Conservation (phyloP, 2,797 vertebrate genomes). For the Poeciliopsis turneri region DNA sequence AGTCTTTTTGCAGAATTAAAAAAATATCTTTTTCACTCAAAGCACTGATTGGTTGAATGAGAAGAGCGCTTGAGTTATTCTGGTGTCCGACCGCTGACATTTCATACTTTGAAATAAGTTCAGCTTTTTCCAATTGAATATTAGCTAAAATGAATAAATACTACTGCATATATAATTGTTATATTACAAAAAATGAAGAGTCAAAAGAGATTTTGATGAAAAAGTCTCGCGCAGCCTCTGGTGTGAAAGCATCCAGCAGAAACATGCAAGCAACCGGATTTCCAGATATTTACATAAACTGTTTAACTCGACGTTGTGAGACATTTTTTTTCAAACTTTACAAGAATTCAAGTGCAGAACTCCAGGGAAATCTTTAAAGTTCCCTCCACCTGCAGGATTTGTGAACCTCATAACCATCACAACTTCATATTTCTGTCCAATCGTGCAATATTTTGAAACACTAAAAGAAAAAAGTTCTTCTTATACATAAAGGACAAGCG, state of each 20-base stretch:
- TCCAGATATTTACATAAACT: not conserved
- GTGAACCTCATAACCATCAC: not conserved
- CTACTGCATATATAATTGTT: too few relatives aligned
- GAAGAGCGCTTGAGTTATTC: slow-evolving; percentile 34
- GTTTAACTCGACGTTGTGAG: not conserved
- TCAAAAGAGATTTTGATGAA: too few relatives aligned
- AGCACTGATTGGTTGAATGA: slow-evolving; percentile 48
- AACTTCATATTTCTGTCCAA: not conserved
- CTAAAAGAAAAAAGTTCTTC: not conserved
- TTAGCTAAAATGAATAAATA: too few relatives aligned
- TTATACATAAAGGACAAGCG: not conserved
- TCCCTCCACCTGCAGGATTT: not conserved
- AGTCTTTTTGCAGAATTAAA: slow-evolving; percentile 24
- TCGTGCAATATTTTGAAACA: not conserved
- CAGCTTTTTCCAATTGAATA: too few relatives aligned
- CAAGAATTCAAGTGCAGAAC: not conserved
- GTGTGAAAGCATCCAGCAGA: not conserved
- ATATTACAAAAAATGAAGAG: too few relatives aligned
- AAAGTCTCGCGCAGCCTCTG: too few relatives aligned
- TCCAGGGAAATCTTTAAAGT: not conserved
- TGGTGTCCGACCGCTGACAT: slow-evolving; percentile 17
- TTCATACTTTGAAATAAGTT: too few relatives aligned
- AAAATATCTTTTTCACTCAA: slow-evolving; percentile 47
- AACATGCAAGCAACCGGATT: not conserved
- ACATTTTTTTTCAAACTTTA: not conserved